phyloP scores from a whole-genome alignment of 2,888 invertebrate genomes.

The Chironomus tentans region DNA sequence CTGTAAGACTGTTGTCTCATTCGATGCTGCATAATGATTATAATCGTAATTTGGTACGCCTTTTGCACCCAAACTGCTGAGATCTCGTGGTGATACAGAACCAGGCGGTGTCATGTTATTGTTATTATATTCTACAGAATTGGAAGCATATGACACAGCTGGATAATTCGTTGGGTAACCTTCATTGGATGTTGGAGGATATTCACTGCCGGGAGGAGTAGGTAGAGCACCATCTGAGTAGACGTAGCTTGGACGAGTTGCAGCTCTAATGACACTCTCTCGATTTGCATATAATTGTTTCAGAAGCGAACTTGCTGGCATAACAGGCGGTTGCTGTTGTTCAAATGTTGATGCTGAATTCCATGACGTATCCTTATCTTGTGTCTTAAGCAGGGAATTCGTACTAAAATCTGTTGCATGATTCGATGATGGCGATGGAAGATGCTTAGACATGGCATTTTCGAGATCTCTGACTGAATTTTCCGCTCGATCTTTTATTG shows the following conservation, averaged over 20 bases:
- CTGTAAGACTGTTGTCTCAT: conserved; percentile 61
- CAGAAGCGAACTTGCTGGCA: conserved; percentile 82
- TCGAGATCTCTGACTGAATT: conserved; percentile 80
- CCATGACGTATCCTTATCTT: conserved; percentile 50
- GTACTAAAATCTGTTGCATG: conserved; percentile 80
- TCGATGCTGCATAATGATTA: conserved; percentile 42
- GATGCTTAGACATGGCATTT: conserved; percentile 93
- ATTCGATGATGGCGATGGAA: conserved; percentile 52
- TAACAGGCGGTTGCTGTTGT: conserved; percentile 48
- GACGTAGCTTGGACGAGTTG: conserved; percentile 38
- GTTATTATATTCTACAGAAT: conserved; percentile 58
- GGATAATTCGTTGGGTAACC: conserved; percentile 25
- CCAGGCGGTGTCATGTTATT: conserved; percentile 94
- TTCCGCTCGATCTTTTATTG: conserved; percentile 30
- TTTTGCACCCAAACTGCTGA: conserved; percentile 50
- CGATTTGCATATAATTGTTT: conserved; percentile 86
- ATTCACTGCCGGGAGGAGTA: conserved; percentile 71
- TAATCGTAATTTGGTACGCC: conserved; percentile 42
- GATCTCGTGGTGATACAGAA: conserved; percentile 89
- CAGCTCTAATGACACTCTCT: conserved; percentile 88
- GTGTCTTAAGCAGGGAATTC: conserved; percentile 70
- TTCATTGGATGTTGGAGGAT: conserved; percentile 39
- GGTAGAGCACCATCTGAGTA: conserved; percentile 50
- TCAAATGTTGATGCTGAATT: conserved; percentile 50
- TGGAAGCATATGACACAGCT: conserved; percentile 41